Percentiles rank a stretch among this genome's conserved stretches.
phyloP scores from a whole-genome alignment of 1,140 invertebrate species.

The Saccostrea cuccullata region DNA sequence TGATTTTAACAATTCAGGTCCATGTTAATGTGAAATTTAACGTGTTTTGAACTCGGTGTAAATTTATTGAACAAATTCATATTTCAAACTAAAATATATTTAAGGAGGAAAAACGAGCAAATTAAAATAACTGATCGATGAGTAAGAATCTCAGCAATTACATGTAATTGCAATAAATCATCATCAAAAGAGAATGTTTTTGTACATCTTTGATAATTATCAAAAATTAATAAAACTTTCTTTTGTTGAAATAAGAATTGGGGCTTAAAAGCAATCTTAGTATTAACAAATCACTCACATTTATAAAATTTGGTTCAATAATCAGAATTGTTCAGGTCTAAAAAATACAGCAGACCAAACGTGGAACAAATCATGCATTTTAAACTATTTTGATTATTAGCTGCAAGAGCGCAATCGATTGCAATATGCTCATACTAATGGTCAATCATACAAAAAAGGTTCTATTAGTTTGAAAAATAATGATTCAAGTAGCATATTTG shows the following conservation, averaged over 20 bases:
- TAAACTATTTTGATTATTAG: too few species aligned
- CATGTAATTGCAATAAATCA: constrained; percentile 29
- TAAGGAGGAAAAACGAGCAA: constrained; percentile 10
- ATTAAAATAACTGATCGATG: constrained; percentile 29
- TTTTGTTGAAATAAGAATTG: constrained; percentile 16
- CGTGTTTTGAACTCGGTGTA: constrained; percentile 23
- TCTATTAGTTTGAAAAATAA: neutral
- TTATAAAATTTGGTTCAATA: neutral
- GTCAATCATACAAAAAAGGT: neutral
- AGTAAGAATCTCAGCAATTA: constrained; percentile 11
- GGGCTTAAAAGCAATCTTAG: neutral
- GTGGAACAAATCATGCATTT: too few species aligned
- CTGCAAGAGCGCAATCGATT: too few species aligned
- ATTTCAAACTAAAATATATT: constrained; percentile 19
- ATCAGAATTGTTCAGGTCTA: neutral
- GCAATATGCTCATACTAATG: too few species aligned
- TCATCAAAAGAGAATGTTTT: constrained; percentile 1
- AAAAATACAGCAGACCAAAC: neutral
- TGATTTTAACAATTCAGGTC: constrained; percentile 16
- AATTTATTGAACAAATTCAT: constrained; percentile 29
- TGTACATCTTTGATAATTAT: constrained; percentile 28
- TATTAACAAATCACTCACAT: neutral
- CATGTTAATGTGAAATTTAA: constrained; percentile 38
- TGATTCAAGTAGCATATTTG: neutral
- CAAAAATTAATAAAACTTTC: constrained; percentile 24